Evolutionary conservation across 2,113 vertebrate genomes (phyloP), one percentile per base, ranked within the genome.

Genomic region (Centropus bengalensis): DNA sequence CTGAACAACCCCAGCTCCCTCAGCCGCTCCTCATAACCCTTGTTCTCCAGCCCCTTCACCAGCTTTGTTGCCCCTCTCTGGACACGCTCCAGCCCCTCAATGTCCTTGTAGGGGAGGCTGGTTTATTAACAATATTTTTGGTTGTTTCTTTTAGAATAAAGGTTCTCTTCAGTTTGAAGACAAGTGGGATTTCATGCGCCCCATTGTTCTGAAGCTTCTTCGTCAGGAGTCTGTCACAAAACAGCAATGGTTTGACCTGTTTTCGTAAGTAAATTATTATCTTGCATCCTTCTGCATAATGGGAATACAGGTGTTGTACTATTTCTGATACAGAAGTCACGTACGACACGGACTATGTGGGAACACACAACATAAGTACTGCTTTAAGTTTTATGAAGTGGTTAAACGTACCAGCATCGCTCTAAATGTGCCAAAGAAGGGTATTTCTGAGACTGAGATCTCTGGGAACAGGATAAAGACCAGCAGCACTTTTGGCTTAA

Each of bases 91-190:
- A 36, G 36, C 36, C 36, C 36, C 36, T 36, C 36, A 36, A 36
- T 36, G 36, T 36, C 36, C 36, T 36, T 36, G 36, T 36, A 36
- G 36, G 36, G 36, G 36, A 36, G 36, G 36, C 36, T 36, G 36
- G 17, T 75, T 86, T 78, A 47, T 83, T 81, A 68, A 90, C 16
- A 40, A 1, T 26, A 26, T 2, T 13, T 92, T 42, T 47, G 82
- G 92, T 82, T 84, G 28, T 85, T 91, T 52, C 28, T 89, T 96
- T 83, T 84, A 98, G 99, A 99, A 99, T 98, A 99, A 99, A 98
- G 99, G 99, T 97, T 99, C 99, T 64, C 99, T 99, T 97, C 99
- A 99, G 71, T 99, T 99, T 98, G 99, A 99, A 98, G 99, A 99
- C 97, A 99, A 99, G 98, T 99, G 99, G 99, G 99, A 99, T 97